Evolutionary conservation across 1,140 invertebrate species (phyloP).

Genomic region (Eulimnadia texana): DNA sequence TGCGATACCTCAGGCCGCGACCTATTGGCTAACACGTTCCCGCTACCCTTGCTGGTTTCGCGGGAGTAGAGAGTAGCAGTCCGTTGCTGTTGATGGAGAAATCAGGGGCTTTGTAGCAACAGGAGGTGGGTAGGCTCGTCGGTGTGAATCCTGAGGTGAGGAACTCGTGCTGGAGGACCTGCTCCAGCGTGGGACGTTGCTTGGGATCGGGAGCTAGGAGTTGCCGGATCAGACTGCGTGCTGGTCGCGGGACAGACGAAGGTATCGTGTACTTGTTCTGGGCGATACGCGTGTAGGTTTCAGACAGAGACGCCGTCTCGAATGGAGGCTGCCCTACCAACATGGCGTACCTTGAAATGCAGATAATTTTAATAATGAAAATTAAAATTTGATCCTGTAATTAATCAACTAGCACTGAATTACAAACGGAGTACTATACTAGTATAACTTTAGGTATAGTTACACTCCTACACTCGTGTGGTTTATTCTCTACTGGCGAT

Average conservation of each 20-base stretch:
- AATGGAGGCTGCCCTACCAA: constrained; percentile 91
- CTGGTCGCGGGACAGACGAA: constrained; percentile 44
- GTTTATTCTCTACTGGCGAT: too few species aligned
- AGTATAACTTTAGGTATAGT: too few species aligned
- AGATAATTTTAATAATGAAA: constrained; percentile 12
- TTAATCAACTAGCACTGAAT: too few species aligned
- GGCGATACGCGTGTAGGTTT: constrained; percentile 85
- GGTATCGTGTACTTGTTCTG: constrained; percentile 83
- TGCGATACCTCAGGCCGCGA: neutral
- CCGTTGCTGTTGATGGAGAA: constrained; percentile 3
- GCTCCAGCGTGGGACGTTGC: constrained; percentile 57
- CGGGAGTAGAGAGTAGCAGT: neutral
- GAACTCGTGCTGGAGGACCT: constrained; percentile 58
- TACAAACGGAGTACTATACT: too few species aligned
- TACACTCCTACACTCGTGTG: too few species aligned
- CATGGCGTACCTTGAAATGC: constrained; percentile 54
- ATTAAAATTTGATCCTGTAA: too few species aligned
- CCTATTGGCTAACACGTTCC: neutral
- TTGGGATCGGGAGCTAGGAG: constrained; percentile 72
- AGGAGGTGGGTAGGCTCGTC: constrained; percentile 19
- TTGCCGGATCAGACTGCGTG: constrained; percentile 62
- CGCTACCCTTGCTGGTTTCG: neutral
- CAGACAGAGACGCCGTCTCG: constrained; percentile 72
- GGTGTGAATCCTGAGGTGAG: constrained; percentile 36
- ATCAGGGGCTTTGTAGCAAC: constrained; percentile 20